Base-by-base conservation (phyloP, 2,888 invertebrate species). In the Drosophila helvetica region DNA sequence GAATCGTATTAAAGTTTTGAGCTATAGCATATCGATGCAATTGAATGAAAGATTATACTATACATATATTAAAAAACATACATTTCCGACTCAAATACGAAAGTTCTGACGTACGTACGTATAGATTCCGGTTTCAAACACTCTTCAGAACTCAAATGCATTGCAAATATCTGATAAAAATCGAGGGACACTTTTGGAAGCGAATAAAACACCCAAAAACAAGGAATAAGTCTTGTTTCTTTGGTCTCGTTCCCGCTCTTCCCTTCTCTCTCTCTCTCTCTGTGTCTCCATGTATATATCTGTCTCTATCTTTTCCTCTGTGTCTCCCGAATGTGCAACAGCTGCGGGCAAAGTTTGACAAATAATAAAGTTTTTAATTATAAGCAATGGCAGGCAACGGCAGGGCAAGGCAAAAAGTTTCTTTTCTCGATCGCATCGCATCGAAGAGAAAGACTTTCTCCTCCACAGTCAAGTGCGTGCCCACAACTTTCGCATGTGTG, bases 341-440 rank as follows among this genome's bases (percentile, higher is more conserved):
- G 87, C 89, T 85, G 82, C 82, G 79, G 89, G 85, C 70, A 78
- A 89, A 84, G 65, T 88, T 70, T 69, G 80, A 60, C 89, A 88
- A 88, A 87, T 81, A 89, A 87, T 84, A 88, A 85, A 85, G 86
- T 85, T 89, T 77, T 75, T 87, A 85, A 88, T 87, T 89, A 89
- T 85, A 87, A 87, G 77, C 77, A 76, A 73, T 74, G 82, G 65
- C 54, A 59, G 30, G 25, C 22, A 22, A 22, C 22, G 22, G 22
- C 30, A 59, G 61, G 56, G 54, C 58, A 59, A 55, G 56, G 50
- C 48, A 53, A 57, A 74, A 83, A 83, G 77, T 80, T 83, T 51
- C 69, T 42, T 56, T 61, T 64, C 70, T 52, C 52, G 70, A 70
- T 69, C 70, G 55, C 46, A 66, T 67, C 66, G 57, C 46, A 66